Percentiles rank a stretch among this genome's conserved stretches.
phyloP scores from a whole-genome alignment of 1,140 invertebrate genomes.

The Polypedilum vanderplanki region DNA sequence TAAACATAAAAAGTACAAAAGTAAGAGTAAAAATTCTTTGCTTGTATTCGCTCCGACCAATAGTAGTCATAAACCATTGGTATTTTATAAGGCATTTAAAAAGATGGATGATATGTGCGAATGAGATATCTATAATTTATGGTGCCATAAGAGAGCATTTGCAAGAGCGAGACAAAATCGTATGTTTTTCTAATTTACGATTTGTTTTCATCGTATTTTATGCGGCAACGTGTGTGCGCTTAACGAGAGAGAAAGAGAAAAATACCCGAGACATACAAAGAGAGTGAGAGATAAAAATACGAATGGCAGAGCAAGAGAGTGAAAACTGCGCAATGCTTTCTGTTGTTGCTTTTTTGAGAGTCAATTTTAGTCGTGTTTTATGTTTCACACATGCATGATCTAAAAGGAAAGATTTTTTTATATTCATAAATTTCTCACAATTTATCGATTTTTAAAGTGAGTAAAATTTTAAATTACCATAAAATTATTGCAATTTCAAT shows the following conservation, averaged over 20 bases:
- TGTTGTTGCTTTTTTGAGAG: background rate
- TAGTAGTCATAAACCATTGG: constrained; percentile 27
- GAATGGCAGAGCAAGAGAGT: constrained; percentile 12
- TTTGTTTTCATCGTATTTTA: constrained; percentile 27
- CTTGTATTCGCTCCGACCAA: background rate
- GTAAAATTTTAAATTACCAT: background rate
- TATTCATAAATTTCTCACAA: background rate
- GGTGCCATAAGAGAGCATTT: background rate
- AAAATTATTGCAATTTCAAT: background rate
- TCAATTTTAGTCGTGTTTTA: background rate
- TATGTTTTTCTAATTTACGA: constrained; percentile 27
- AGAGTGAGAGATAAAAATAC: background rate
- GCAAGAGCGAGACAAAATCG: background rate
- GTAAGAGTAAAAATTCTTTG: background rate
- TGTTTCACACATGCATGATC: background rate
- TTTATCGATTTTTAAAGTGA: background rate
- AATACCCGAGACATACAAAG: constrained; percentile 1
- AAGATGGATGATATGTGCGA: constrained; percentile 28
- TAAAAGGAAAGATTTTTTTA: too few species aligned
- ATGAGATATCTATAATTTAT: constrained; percentile 28
- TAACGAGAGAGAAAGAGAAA: too few species aligned
- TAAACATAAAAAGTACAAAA: background rate
- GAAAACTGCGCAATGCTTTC: background rate
- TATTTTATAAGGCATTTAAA: constrained; percentile 28
- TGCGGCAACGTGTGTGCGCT: background rate